Percentiles rank a stretch among this genome's conserved stretches.
These are phyloP conservation scores for Melopsittacus undulatus DNA, from an alignment of 2,797 vertebrate genomes.

Conservation along the genomic window DNA sequence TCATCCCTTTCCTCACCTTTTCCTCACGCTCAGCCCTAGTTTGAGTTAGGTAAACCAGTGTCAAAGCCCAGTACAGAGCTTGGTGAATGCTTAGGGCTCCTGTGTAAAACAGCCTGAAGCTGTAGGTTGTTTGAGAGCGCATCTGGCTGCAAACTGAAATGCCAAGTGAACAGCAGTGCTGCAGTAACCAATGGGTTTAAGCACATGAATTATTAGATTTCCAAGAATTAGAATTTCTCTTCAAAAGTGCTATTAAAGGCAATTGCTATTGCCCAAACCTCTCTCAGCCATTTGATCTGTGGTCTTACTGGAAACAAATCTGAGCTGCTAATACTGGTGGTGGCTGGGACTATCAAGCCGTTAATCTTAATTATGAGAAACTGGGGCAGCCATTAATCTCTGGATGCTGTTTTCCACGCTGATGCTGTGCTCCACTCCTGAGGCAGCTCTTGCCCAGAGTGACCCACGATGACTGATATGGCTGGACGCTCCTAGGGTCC, in stretches of 20 bases:
- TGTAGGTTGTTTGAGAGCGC: neutral
- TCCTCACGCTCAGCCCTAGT: accelerated
- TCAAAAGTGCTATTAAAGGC: neutral
- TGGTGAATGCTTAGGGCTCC: neutral
- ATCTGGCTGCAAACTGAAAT: neutral
- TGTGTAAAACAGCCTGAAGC: neutral
- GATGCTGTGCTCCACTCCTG: neutral
- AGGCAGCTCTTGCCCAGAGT: neutral
- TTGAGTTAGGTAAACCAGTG: neutral
- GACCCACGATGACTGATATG: accelerated
- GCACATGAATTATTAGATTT: neutral
- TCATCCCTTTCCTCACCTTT: neutral
- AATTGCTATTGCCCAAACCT: neutral
- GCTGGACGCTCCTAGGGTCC: neutral
- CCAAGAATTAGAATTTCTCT: neutral
- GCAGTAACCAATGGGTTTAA: neutral
- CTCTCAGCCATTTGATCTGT: neutral
- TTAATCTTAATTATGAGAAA: conserved; percentile 49
- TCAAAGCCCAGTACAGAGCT: neutral
- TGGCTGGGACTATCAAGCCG: neutral
- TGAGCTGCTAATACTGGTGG: neutral
- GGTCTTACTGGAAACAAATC: neutral
- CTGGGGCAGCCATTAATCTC: conserved; percentile 6
- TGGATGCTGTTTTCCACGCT: neutral
- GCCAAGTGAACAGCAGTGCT: neutral